phyloP scores from a whole-genome alignment of 2,888 invertebrate genomes.

The Platycheirus albimanus region DNA sequence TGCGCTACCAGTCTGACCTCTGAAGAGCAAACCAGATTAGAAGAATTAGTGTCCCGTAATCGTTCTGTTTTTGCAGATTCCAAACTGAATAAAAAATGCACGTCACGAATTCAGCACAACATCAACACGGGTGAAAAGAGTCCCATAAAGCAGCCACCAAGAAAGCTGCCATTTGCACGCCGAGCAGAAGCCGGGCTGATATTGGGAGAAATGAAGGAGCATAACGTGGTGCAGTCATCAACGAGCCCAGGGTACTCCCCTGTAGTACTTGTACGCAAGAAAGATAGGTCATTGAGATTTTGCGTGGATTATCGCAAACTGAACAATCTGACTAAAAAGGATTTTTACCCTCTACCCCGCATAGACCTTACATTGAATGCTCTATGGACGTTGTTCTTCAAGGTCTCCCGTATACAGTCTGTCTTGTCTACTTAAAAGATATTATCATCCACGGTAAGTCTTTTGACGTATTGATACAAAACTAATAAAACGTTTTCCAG shows the following conservation, averaged over 20 bases:
- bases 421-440: background rate
- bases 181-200: background rate
- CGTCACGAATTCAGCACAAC: background rate
- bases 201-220: background rate
- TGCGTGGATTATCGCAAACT: background rate
- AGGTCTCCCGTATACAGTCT: background rate
- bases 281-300: background rate
- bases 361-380: no score
- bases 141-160: conserved; percentile 1
- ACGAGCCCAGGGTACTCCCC: background rate
- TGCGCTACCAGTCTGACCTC: background rate
- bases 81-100: background rate
- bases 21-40: conserved; percentile 1
- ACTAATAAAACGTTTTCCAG: conserved; percentile 13
- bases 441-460: no score
- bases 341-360: no score
- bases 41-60: background rate
- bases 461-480: background rate
- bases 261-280: background rate
- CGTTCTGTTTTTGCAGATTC: conserved; percentile 2
- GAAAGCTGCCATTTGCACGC: background rate
- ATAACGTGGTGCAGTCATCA: no score
- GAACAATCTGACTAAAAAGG: background rate
- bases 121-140: background rate
- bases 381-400: background rate